These are phyloP conservation scores for Okapia johnstoni DNA, from an alignment of 2,113 vertebrate species.

Conservation along the genomic window DNA sequence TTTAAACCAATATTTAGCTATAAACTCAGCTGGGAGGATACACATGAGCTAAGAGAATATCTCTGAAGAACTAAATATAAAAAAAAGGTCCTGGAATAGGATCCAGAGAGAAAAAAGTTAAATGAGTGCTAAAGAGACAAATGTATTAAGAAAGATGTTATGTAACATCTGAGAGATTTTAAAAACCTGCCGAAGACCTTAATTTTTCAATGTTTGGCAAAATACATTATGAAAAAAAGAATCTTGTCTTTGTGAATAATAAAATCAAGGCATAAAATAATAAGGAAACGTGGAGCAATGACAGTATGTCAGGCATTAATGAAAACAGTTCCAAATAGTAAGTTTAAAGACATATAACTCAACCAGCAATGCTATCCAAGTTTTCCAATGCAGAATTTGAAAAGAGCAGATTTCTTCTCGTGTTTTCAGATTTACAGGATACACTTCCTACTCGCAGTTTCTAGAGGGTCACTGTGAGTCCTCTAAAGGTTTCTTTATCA, in stretches of 20 bases:
- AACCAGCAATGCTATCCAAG: background rate
- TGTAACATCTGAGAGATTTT: background rate
- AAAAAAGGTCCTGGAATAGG: conserved; percentile 55
- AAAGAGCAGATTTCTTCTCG: conserved; percentile 56
- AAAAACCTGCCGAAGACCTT: background rate
- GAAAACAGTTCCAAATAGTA: conserved; percentile 45
- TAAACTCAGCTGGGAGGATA: conserved; percentile 49
- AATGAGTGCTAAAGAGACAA: conserved; percentile 53
- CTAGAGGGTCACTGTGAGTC: conserved; percentile 72
- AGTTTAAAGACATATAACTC: conserved; percentile 32
- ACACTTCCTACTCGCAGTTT: conserved; percentile 12
- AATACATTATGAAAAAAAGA: conserved; percentile 13
- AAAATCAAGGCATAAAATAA: background rate
- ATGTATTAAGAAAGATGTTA: background rate
- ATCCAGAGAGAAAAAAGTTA: conserved; percentile 53
- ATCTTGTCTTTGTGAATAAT: background rate
- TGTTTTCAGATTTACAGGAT: conserved; percentile 24
- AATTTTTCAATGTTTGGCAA: background rate
- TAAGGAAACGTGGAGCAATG: conserved; percentile 13
- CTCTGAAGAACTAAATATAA: conserved; percentile 58
- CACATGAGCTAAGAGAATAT: background rate
- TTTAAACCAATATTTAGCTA: conserved; percentile 70
- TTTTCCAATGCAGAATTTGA: background rate
- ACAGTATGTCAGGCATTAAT: background rate
- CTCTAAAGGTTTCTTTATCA: conserved; percentile 74